phyloP scores from a whole-genome alignment of 92 coral and sea anemone genomes.

The Isaurus tuberculatus region DNA sequence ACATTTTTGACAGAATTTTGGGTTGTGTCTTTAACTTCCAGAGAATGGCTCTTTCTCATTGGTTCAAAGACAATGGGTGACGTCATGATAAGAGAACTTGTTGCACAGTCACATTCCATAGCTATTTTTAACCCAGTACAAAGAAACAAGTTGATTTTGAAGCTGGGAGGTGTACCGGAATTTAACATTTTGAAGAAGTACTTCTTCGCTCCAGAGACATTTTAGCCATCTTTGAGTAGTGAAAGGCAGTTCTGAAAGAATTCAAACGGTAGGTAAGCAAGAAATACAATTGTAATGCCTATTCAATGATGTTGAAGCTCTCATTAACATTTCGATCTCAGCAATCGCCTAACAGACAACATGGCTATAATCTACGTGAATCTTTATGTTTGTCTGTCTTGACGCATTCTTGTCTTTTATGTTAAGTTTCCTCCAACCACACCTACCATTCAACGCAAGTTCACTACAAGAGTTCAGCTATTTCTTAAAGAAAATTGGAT shows the following conservation, averaged over 20 bases:
- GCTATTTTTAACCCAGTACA: no score
- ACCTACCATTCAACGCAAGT: neutral
- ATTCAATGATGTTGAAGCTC: neutral
- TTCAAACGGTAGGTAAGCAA: neutral
- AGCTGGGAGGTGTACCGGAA: no score
- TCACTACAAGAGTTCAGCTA: neutral
- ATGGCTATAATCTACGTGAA: neutral
- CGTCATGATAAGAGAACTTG: no score
- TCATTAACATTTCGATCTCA: neutral
- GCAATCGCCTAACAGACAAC: neutral
- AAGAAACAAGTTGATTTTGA: no score
- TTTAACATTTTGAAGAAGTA: no score
- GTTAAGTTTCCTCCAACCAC: neutral
- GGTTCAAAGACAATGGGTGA: no score
- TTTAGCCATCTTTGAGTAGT: no score
- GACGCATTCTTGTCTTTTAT: neutral
- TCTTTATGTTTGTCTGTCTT: neutral
- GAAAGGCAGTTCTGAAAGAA: neutral
- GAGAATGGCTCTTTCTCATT: no score
- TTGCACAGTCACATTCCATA: no score
- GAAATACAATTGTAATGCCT: neutral
- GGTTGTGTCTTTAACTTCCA: no score
- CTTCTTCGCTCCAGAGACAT: no score
- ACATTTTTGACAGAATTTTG: no score
- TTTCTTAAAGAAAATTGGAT: neutral